phyloP scores from a whole-genome alignment of 1,140 invertebrate species.

The Carcinoscorpius rotundicauda region DNA sequence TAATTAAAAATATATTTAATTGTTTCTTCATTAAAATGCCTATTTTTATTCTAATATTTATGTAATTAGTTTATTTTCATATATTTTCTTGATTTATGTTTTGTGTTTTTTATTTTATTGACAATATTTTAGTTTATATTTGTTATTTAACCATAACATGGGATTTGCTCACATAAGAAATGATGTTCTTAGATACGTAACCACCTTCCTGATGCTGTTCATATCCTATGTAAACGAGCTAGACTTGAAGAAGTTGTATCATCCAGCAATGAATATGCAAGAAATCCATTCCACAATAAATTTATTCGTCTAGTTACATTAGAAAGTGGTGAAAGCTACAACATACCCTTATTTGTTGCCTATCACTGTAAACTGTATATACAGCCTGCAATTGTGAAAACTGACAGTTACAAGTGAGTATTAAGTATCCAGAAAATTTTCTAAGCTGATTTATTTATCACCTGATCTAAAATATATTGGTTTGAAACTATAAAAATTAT shows the following conservation, averaged over 20 bases:
- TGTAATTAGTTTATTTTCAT: too few species aligned
- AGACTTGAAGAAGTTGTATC: constrained; percentile 48
- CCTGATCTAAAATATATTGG: too few species aligned
- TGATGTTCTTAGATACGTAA: constrained; percentile 34
- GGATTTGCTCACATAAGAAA: too few species aligned
- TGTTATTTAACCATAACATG: too few species aligned
- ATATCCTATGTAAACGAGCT: constrained; percentile 56
- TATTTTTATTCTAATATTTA: too few species aligned
- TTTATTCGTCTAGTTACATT: constrained; percentile 53
- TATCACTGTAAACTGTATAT: constrained; percentile 64
- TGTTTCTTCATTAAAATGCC: too few species aligned
- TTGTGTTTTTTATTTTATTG: too few species aligned
- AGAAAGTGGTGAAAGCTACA: constrained; percentile 55
- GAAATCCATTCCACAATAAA: constrained; percentile 62
- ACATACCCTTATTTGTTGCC: constrained; percentile 61
- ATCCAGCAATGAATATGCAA: constrained; percentile 46
- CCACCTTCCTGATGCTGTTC: constrained; percentile 58
- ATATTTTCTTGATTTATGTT: too few species aligned
- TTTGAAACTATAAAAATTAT: too few species aligned
- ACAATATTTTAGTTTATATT: too few species aligned
- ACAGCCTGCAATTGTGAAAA: constrained; percentile 54
- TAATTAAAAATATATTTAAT: too few species aligned
- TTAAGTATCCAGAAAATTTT: constrained; percentile 2
- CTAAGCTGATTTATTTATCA: too few species aligned
- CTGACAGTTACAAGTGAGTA: constrained; percentile 37